Evolutionary conservation across 2,888 invertebrate species (phyloP), one percentile per base, ranked within the genome.

Genomic region (Chaitophorus viminalis): DNA sequence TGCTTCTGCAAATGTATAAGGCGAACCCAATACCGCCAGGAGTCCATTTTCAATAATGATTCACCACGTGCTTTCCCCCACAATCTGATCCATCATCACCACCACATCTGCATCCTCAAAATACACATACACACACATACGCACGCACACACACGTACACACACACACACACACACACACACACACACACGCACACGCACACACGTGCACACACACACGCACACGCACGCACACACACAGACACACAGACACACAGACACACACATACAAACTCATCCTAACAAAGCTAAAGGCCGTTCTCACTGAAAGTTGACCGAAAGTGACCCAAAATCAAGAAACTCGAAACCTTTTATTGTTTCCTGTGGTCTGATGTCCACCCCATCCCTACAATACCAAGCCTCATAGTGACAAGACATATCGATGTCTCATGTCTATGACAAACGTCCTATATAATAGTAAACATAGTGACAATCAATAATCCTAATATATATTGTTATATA

Each of bases 21-120:
- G 74, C 36, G 83, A 83, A 85, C 84, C n/a, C 77, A 68, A 85
- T 68, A 85, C 77, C 82, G 36, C 76, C 75, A 36, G 77, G 84
- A 85, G 84, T 77, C 84, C 76, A 33, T 85, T 85, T 85, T 85
- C 84, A 85, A 85, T 85, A 85, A 85, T 17, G 84, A 68, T 85
- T 85, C 46, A 76, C 84, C 83, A 65, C 75, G 83, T 75, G 75
- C 36, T 60, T 75, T 52, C 29, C n/a, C 36, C 29, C 21, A 14
- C 39, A 18, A 72, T 31, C 33, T 29, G 82, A 68, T 39, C 33
- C 81, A 46, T 68, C 79, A 39, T 39, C 74, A 0, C 8, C 5
- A 5, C 25, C 29, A 17, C 65, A 29, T 17, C 46, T 46, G 46
- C 46, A 11, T 14, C 33, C 54, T 25, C 31, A 33, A 33, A 78